Percentiles rank a stretch among this genome's conserved stretches.
phyloP scores from a whole-genome alignment of 2,113 vertebrate genomes.

The Psittacus erithacus region DNA sequence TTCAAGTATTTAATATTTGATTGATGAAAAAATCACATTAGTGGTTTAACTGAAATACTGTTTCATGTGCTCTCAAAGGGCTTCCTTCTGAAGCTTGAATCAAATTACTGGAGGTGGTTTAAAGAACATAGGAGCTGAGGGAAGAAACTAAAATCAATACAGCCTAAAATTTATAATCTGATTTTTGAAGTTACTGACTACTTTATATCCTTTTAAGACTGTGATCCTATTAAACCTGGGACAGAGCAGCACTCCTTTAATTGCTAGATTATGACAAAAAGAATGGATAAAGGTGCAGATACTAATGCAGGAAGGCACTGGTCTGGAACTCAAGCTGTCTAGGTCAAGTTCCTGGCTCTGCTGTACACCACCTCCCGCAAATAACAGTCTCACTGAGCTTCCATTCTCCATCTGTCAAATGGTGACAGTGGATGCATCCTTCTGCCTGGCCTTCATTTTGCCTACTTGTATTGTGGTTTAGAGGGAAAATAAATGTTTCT shows the following conservation, averaged over 20 bases:
- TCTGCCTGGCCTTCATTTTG: neutral
- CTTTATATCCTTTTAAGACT: neutral
- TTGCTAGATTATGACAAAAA: neutral
- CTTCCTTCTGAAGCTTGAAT: slow-evolving; percentile 19
- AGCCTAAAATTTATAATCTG: slow-evolving; percentile 15
- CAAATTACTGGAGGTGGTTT: slow-evolving; percentile 23
- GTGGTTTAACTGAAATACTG: slow-evolving; percentile 32
- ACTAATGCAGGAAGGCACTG: slow-evolving; percentile 11
- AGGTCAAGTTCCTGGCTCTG: neutral
- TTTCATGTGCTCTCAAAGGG: slow-evolving; percentile 5
- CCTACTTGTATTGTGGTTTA: neutral
- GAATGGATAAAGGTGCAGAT: neutral
- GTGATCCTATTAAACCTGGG: neutral
- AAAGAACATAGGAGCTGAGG: neutral
- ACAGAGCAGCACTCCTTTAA: neutral
- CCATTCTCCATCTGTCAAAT: neutral
- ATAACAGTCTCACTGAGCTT: neutral
- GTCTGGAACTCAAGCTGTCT: slow-evolving; percentile 29
- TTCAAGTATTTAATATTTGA: slow-evolving; percentile 36
- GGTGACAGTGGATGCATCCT: neutral
- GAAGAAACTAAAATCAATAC: slow-evolving; percentile 56
- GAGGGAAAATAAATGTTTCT: neutral
- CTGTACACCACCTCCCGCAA: neutral
- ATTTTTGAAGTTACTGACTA: slow-evolving; percentile 12
- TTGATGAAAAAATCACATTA: slow-evolving; percentile 48